These are phyloP conservation scores for Nasonia oneida DNA, from an alignment of 2,888 invertebrate species.

Conservation along the genomic window DNA sequence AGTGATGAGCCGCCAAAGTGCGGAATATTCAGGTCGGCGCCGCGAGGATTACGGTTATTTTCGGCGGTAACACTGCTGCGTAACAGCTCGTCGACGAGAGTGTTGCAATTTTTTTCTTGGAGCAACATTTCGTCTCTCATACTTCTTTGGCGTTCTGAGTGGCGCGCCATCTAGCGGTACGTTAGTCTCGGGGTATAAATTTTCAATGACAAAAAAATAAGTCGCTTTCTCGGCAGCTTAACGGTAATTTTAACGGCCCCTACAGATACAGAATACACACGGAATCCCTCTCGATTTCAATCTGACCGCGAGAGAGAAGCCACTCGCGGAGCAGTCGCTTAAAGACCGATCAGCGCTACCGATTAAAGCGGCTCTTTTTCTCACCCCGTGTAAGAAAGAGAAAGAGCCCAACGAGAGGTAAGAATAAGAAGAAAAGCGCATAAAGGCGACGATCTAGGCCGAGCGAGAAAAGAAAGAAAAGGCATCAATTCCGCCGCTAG, in stretches of 20 bases:
- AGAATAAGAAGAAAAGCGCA: background rate
- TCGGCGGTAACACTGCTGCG: background rate
- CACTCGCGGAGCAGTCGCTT: background rate
- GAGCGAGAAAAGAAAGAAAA: background rate
- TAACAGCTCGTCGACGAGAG: background rate
- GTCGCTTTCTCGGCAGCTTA: background rate
- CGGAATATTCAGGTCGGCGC: background rate
- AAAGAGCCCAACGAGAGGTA: background rate
- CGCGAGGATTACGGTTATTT: constrained; percentile 8
- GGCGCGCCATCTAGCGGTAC: background rate
- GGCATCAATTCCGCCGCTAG: background rate
- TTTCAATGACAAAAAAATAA: background rate
- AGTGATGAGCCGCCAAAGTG: background rate
- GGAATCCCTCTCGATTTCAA: background rate
- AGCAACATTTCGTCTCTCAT: background rate
- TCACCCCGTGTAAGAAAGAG: background rate
- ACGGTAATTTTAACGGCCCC: background rate
- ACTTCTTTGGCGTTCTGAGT: no score
- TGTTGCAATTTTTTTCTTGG: background rate
- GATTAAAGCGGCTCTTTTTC: constrained; percentile 4
- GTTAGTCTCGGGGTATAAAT: background rate
- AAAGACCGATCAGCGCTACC: constrained; percentile 12
- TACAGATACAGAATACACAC: background rate
- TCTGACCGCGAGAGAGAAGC: background rate
- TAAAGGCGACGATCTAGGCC: background rate